Evolutionary conservation across 2,888 invertebrate genomes (phyloP), one percentile per base, ranked within the genome.

Genomic region (Hyposoter didymator): DNA sequence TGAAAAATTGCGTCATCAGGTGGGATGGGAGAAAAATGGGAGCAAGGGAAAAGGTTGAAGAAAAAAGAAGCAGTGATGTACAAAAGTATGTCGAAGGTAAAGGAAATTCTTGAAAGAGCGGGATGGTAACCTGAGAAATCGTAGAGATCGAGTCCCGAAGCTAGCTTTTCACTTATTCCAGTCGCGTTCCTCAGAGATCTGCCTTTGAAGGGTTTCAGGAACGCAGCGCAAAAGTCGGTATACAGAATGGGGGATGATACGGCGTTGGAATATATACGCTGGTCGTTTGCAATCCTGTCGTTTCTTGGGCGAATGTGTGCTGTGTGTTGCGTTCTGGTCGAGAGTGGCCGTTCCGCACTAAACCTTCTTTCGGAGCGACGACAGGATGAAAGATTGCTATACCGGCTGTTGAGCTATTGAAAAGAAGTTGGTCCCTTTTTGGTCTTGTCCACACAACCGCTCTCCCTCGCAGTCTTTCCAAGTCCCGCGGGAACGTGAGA

Each of bases 361-460:
- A 64, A 72, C 45, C 35, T 64, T 28, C 74, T 59, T 59, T 49
- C 59, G 49, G 28, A 49, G 14, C 74, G 78, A 49, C 49, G 82
- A 82, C 85, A 70, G 85, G 70, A 82, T 74, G 82, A 85, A 55
- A 55, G 78, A 85, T 85, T 70, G 78, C 47, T 74, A 72, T 45
- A 39, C n/a, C 73, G 22, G 67, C 17, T 49, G 62, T 73, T 45
- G 84, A 55, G 45, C 74, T 78, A 74, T 78, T 78, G 78, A 78
- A 78, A 59, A 66, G 62, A 49, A 74, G 75, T 83, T 70, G 32
- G 2, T 32, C 49, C 22, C 75, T 78, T 70, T 75, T 47, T 62
- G 19, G 22, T 32, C 28, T 59, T 28, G 8, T n/a, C 4, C 47
- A 43, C 12, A 59, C 28, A 28, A 59, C 14, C 59, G 59, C 1